Evolutionary conservation across 2,797 vertebrate species (phyloP), one percentile per base, ranked within the genome.

Genomic region (Thaleichthys pacificus): DNA sequence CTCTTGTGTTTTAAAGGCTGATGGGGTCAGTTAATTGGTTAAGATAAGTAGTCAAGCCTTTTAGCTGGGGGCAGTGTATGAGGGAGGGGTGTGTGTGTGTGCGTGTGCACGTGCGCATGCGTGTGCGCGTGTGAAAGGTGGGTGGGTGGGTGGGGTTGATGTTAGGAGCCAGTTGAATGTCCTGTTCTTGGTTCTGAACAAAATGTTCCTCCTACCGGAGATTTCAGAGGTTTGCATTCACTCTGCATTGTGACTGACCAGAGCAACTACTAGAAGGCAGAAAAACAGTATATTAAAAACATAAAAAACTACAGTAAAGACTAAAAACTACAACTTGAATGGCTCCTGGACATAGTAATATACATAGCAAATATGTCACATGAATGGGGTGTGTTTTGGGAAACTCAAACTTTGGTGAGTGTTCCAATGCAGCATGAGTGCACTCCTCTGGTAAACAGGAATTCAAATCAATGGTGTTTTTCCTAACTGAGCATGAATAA

Each of bases 161-260:
- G 70, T 75, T 73, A 60, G 49, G 22, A 61, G 51, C 19, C 64
- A 66, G 62, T 61, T 69, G 65, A 77, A 81, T 72, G 66, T 75
- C 65, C 76, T 70, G 32, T 78, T 81, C 56, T 56, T 56, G 42
- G 14, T 22, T 57, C 8, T n/a, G 70, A 82, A 82, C 67, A 77
- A 38, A 32, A 1, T 75, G 72, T 75, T 82, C 61, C 58, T 77
- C 71, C 26, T 65, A 58, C 63, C 60, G 68, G 22, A 32, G 47
- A 82, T 65, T 71, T 66, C 70, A 70, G 80, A 49, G 65, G 68
- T 70, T 74, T 57, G 26, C 28, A 70, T 56, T 65, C 17, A 26
- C 22, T 70, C 21, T 76, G 60, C 28, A 69, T 30, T 24, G 65
- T 64, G 51, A 38, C 67, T 69, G 67, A 42, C 42, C 68, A 66